Base-by-base conservation (phyloP, 2,888 invertebrate species). In the Schizaphis graminum region DNA sequence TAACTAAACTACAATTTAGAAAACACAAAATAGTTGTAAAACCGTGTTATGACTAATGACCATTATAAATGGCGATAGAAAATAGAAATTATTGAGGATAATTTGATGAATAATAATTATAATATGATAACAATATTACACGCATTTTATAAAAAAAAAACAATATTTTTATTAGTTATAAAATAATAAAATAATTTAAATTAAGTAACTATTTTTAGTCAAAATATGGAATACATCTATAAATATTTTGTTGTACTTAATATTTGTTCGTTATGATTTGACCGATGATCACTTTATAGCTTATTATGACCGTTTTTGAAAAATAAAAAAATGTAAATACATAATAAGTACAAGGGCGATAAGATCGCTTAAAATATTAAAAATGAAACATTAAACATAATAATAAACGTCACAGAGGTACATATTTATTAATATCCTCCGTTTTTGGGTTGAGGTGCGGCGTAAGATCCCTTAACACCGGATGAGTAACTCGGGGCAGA, bases 371-470 rank as follows among this genome's bases (percentile, higher is more conserved):
- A 57, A 84, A 91, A 7, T 85, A 86, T 91, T n/a, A 24, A 57
- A 57, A n/a, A 56, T 57, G 67, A 77, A 89, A n/a, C 28, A 61
- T 67, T 61, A 61, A 89, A 89, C 49, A 53, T 77, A 21, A 24
- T 56, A 24, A 56, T 26, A 26, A 57, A 57, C 57, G 26, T 57
- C 10, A 57, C 57, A 57, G 57, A 57, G 57, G 26, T 57, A 57
- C 2, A 13, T 16, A n/a, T 87, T 49, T 21, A 56, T 90, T 94
- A 89, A 26, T 92, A 91, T 57, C 93, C 89, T 24, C 89, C 86
- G 28, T 90, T 94, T 47, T 94, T 94, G 44, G 77, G 77, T 35
- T 91, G 90, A 47, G 93, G 93, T 53, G 93, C 93, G 53, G 89
- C 93, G 56, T 93, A 94, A 28, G 93, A 94, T 90, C 47, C 56